Evolutionary conservation across 37 sponge, comb jelly and placozoan genomes (phyloP).

Genomic region (Aphrocallistes beatrix): DNA sequence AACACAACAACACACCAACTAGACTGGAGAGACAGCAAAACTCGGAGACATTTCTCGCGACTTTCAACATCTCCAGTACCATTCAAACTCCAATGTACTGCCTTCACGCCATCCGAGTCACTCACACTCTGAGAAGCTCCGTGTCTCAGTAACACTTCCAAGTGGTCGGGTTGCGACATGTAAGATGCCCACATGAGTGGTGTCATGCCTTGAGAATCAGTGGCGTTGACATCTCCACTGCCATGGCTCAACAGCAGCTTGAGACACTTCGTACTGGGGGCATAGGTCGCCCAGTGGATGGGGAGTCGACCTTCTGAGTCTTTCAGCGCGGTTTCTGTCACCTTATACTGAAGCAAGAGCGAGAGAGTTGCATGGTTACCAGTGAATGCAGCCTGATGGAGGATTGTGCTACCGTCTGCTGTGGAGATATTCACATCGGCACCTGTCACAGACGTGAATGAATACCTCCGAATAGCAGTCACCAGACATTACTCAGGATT

Average conservation of each 20-base stretch:
- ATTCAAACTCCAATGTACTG: constrained; percentile 67
- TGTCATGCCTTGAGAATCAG: constrained; percentile 54
- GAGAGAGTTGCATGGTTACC: not conserved
- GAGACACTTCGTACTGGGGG: constrained; percentile 29
- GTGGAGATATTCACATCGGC: not conserved
- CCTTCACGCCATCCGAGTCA: constrained; percentile 70
- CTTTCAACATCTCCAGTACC: not conserved
- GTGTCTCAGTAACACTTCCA: constrained; percentile 29
- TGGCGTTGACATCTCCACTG: constrained; percentile 24
- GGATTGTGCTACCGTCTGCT: constrained; percentile 56
- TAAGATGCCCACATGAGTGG: constrained; percentile 84
- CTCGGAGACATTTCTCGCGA: not conserved
- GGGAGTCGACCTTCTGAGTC: constrained; percentile 39
- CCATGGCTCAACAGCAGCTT: constrained; percentile 51
- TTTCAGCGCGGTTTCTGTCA: not conserved
- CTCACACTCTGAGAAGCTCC: constrained; percentile 37
- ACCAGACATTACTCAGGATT: not conserved
- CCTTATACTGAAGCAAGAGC: not conserved
- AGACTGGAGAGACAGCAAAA: not conserved
- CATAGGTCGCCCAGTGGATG: constrained; percentile 67
- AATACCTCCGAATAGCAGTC: not conserved
- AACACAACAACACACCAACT: not conserved
- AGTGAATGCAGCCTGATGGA: constrained; percentile 59
- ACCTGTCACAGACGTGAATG: not conserved
- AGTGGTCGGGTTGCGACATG: constrained; percentile 37